Conservation (phyloP, 2,888 invertebrate genomes). For the Drosophila robusta region DNA sequence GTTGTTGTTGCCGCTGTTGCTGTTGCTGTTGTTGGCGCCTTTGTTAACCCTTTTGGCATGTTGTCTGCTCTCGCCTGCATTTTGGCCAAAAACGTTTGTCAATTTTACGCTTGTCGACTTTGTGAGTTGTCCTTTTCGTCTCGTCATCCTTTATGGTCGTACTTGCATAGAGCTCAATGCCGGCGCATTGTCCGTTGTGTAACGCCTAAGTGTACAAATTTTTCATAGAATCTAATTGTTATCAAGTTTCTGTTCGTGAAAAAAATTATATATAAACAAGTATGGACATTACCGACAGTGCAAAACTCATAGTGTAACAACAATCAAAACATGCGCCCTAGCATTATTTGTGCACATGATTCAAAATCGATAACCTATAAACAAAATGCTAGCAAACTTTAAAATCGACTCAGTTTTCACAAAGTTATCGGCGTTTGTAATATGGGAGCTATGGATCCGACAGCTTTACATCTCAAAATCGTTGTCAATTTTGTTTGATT, state of each 20-base stretch:
- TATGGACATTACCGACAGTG: no score
- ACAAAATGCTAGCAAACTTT: no score
- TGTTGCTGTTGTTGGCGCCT: conserved; percentile 35
- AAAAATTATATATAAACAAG: no score
- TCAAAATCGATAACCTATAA: no score
- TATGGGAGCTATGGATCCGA: no score
- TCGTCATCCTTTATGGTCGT: conserved; percentile 28
- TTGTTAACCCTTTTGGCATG: conserved; percentile 44
- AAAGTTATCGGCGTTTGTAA: no score
- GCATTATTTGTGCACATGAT: no score
- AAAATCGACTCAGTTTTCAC: no score
- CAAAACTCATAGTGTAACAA: no score
- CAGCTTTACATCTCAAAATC: no score
- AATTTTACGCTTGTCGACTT: conserved; percentile 79
- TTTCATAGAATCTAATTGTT: conserved; percentile 6
- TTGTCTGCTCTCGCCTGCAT: conserved; percentile 56
- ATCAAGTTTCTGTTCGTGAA: not conserved
- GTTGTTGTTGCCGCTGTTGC: conserved; percentile 18
- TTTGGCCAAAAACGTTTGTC: conserved; percentile 73
- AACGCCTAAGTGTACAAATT: not conserved
- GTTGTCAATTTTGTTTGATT: no score
- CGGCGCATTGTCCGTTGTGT: conserved; percentile 9
- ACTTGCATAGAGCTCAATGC: conserved; percentile 13
- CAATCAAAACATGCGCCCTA: no score
- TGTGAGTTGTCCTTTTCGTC: conserved; percentile 70